A percentile compares a stretch with the other conserved stretches of the same genome.
Conservation (phyloP, 2,888 invertebrate genomes). For the Hybos culiciformis region DNA sequence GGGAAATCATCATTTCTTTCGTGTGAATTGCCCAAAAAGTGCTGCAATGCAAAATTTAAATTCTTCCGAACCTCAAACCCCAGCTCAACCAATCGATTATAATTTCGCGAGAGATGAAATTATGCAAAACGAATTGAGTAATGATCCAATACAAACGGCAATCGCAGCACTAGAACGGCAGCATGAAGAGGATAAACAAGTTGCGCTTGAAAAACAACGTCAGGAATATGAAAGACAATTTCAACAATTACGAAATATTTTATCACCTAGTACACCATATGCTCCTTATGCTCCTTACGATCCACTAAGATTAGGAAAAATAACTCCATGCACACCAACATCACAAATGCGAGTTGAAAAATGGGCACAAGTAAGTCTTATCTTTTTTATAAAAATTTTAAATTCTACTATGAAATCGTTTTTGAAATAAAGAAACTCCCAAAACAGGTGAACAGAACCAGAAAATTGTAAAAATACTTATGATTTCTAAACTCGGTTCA, state of each 20-base stretch:
- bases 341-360: constrained; percentile 80
- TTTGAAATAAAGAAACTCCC: too few species aligned
- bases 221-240: constrained; percentile 95
- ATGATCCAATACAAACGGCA: constrained; percentile 92
- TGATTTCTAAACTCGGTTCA: too few species aligned
- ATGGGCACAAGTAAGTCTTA: constrained; percentile 54
- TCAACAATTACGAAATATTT: constrained; percentile 78
- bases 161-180: constrained; percentile 87
- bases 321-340: constrained; percentile 73
- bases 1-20: constrained; percentile 98
- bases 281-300: constrained; percentile 75
- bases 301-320: constrained; percentile 56
- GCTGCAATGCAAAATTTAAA: constrained; percentile 42
- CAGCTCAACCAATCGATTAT: constrained; percentile 85
- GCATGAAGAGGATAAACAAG: constrained; percentile 93
- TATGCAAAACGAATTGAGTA: constrained; percentile 86
- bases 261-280: constrained; percentile 86
- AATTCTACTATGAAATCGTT: too few species aligned
- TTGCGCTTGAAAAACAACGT: constrained; percentile 89
- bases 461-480: too few species aligned
- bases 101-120: constrained; percentile 93
- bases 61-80: constrained; percentile 70
- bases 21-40: constrained; percentile 88
- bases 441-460: too few species aligned
- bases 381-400: too few species aligned